Evolutionary conservation across 2,113 vertebrate species (phyloP).

Genomic region (Xiphophorus couchianus): DNA sequence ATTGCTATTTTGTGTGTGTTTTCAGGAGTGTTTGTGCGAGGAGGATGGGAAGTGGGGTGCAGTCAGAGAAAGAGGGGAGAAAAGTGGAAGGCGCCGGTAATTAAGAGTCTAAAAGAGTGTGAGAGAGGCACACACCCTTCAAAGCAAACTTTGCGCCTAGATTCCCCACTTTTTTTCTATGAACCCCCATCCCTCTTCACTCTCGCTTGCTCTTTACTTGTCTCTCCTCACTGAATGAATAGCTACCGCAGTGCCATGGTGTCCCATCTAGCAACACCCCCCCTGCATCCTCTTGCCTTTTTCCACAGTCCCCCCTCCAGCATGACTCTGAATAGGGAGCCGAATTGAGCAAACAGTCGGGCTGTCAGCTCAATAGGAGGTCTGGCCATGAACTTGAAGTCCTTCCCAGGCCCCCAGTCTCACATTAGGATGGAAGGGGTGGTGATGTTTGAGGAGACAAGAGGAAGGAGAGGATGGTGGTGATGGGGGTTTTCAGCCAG

Average conservation of each 20-base stretch:
- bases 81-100: conserved; percentile 70
- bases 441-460: conserved; percentile 55
- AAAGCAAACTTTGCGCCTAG: conserved; percentile 74
- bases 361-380: conserved; percentile 86
- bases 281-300: conserved; percentile 47
- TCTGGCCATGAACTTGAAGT: conserved; percentile 85
- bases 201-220: conserved; percentile 57
- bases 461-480: conserved; percentile 47
- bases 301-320: conserved; percentile 45
- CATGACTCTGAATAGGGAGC: conserved; percentile 76
- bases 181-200: conserved; percentile 56
- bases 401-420: conserved; percentile 82
- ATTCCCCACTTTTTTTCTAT: conserved; percentile 77
- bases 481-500: conserved; percentile 68
- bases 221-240: conserved; percentile 75
- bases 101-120: conserved; percentile 76
- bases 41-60: conserved; percentile 21
- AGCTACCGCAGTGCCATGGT: conserved; percentile 74
- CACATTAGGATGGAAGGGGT: conserved; percentile 69
- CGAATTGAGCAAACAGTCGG: conserved; percentile 85
- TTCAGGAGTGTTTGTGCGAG: conserved; percentile 10
- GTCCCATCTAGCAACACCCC: conserved; percentile 64
- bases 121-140: conserved; percentile 73
- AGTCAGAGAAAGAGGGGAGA: conserved; percentile 49
- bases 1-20: conserved; percentile 51